Conservation (phyloP, 30 jellyfish, hydroid and myxozoan genomes). For the Aurelia aurita region DNA sequence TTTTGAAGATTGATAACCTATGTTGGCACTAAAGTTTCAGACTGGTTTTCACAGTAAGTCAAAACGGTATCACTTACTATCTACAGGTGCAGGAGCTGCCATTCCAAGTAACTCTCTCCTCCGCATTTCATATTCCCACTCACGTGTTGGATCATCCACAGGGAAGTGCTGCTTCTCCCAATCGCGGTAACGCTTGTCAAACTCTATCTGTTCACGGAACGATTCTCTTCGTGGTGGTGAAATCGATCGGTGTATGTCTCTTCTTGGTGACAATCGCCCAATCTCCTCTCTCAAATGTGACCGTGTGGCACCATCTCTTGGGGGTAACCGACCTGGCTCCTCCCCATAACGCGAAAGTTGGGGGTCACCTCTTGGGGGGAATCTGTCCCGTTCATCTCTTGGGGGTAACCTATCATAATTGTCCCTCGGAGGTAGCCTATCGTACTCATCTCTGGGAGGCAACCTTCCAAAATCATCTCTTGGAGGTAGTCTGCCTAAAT, state of each 20-base stretch:
- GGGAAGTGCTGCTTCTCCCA: conserved; percentile 76
- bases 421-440: conserved; percentile 25
- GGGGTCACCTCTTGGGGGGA: not conserved
- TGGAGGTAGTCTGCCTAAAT: conserved; percentile 1
- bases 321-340: not conserved
- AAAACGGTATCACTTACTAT: no score
- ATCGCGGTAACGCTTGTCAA: conserved; percentile 65
- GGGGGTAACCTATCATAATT: not conserved
- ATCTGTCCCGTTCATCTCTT: not conserved
- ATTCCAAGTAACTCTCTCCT: conserved; percentile 74
- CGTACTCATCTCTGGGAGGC: conserved; percentile 11
- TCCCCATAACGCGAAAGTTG: not conserved
- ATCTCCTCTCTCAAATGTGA: not conserved
- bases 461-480: conserved; percentile 6
- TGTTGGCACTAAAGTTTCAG: no score
- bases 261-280: not conserved
- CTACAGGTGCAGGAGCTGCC: conserved; percentile 10
- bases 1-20: no score
- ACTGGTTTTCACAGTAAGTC: no score
- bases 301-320: not conserved
- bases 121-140: conserved; percentile 78
- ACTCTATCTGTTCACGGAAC: conserved; percentile 51
- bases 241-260: not conserved
- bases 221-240: conserved; percentile 69
- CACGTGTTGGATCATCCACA: conserved; percentile 69